These are phyloP conservation scores for Lepetodrilus schrolli DNA, from an alignment of 2,888 invertebrate species.

Conservation along the genomic window DNA sequence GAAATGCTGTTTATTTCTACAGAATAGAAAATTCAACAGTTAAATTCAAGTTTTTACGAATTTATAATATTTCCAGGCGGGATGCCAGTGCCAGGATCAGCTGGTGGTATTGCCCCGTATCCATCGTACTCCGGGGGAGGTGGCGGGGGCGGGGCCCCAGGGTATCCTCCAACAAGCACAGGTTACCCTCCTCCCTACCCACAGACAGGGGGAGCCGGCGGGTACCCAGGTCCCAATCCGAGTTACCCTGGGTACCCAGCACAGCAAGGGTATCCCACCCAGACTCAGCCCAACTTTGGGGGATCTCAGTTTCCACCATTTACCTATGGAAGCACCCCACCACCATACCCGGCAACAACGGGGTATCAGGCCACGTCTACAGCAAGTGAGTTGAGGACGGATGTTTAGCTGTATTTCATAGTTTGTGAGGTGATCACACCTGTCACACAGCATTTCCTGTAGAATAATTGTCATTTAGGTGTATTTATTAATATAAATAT, in stretches of 20 bases:
- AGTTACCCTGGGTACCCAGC: constrained; percentile 37
- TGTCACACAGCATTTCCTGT: too few relatives aligned
- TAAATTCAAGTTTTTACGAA: too few relatives aligned
- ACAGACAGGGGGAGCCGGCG: constrained; percentile 18
- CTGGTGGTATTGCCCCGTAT: too few relatives aligned
- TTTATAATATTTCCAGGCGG: background rate
- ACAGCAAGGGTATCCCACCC: constrained; percentile 42
- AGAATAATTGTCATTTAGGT: too few relatives aligned
- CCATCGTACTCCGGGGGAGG: too few relatives aligned
- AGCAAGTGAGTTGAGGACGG: constrained; percentile 39
- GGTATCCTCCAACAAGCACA: too few relatives aligned
- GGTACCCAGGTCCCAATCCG: constrained; percentile 41
- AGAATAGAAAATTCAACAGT: too few relatives aligned
- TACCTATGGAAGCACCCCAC: constrained; percentile 24
- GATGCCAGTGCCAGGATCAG: constrained; percentile 25
- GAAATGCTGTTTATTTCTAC: too few relatives aligned
- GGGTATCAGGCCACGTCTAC: constrained; percentile 57
- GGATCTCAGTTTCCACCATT: constrained; percentile 45
- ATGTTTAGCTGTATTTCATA: too few relatives aligned
- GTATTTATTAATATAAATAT: too few relatives aligned
- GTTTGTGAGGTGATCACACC: too few relatives aligned
- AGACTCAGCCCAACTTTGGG: constrained; percentile 34
- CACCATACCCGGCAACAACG: constrained; percentile 41
- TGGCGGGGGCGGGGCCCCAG: too few relatives aligned
- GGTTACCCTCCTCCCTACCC: constrained; percentile 33